Evolutionary conservation across 1,140 invertebrate species (phyloP), one percentile per base, ranked within the genome.

Genomic region (Drosophila albomicans): DNA sequence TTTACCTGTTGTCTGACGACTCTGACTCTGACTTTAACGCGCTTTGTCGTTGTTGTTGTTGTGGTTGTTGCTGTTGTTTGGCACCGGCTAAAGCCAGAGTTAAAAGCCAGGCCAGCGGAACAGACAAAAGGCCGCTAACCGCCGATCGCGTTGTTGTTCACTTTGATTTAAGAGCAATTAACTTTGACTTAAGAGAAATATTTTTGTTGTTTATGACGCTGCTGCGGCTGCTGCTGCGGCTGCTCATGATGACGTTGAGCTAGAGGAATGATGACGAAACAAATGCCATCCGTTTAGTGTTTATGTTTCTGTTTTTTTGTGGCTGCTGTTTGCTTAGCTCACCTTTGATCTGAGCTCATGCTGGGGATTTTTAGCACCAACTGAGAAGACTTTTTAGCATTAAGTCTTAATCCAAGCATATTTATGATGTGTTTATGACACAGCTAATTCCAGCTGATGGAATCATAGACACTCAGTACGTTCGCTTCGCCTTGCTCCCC

Each of bases 121-220:
- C 49, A 49, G n/a, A 69, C 49, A 74, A 62, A 25, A 48, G 49
- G 32, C 71, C 56, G 48, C 35, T 35, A 61, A 35, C 10, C 10
- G 48, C 68, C 85, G 84, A 84, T 87, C 84, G 70, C 63, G 45
- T 72, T 58, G 45, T 72, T 58, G 77, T 74, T 80, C 62, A 49
- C 77, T 78, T 89, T 84, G 84, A 87, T 87, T 87, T 87, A 87
- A 87, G 84, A 88, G 84, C 77, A 72, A 87, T 88, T 88, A 87
- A 70, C 79, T 78, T 80, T 88, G 85, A 88, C 84, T 87, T 87
- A 87, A 87, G 85, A 87, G 84, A 89, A 81, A 72, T 72, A 87
- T 75, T 77, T 75, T 10, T 59, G 45, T 87, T 80, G 77, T 78
- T 87, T 84, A 87, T 81, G 80, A 78, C 80, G 63, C 57, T 32